Evolutionary conservation across 2,113 vertebrate species (phyloP).

Genomic region (Scopus umbretta): DNA sequence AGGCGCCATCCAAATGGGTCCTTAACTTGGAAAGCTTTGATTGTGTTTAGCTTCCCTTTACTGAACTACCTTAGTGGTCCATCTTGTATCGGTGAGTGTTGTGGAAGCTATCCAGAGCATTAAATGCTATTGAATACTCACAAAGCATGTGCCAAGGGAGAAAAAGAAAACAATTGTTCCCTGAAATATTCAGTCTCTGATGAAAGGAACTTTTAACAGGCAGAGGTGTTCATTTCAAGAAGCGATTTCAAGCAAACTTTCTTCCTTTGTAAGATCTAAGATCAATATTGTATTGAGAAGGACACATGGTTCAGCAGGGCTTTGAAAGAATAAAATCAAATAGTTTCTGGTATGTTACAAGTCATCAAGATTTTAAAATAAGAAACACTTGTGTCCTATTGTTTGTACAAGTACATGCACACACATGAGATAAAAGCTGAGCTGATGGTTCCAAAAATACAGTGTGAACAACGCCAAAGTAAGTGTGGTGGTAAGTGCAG

Average conservation of each 20-base stretch:
- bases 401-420: slow-evolving; percentile 10
- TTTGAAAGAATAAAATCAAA: neutral
- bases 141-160: neutral
- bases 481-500: neutral
- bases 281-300: neutral
- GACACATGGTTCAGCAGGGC: neutral
- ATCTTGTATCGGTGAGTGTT: neutral
- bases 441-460: neutral
- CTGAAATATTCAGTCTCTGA: neutral
- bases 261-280: neutral
- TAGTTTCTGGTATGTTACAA: neutral
- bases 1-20: slow-evolving; percentile 8
- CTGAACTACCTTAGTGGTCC: slow-evolving; percentile 19
- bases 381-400: slow-evolving; percentile 36
- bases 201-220: neutral
- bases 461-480: neutral
- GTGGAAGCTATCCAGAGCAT: neutral
- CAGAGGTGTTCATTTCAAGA: neutral
- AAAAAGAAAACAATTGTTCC: neutral
- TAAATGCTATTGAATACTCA: neutral
- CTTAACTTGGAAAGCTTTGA: slow-evolving; percentile 27
- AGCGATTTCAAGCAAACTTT: neutral
- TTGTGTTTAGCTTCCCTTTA: neutral
- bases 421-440: slow-evolving; percentile 24
- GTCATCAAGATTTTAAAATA: slow-evolving; percentile 40